A percentile compares a stretch with the other conserved stretches of the same genome.
Conservation (phyloP, 2,888 invertebrate species). For the Smittia sp. region DNA sequence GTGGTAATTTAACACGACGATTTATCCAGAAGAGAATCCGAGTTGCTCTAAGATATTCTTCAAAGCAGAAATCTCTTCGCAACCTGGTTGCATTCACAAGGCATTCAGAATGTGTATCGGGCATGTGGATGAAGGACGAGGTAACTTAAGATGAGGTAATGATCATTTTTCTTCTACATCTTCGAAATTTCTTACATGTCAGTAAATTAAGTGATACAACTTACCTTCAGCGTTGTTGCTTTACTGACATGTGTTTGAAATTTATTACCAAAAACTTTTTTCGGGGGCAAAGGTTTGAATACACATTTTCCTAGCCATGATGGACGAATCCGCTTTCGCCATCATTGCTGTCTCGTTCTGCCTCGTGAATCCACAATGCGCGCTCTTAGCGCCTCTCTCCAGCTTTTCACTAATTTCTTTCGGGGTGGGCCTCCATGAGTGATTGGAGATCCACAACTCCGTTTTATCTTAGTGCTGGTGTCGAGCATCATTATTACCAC, state of each 20-base stretch:
- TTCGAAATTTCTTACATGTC: conserved; percentile 18
- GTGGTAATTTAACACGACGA: conserved; percentile 5
- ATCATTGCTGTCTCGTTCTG: conserved; percentile 2
- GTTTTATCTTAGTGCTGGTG: conserved; percentile 5
- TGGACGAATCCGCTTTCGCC: background rate
- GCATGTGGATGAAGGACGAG: background rate
- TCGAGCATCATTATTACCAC: conserved; percentile 28
- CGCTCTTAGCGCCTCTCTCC: background rate
- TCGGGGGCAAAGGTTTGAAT: background rate
- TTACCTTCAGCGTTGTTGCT: background rate
- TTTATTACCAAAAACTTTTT: conserved; percentile 1
- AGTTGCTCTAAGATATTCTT: background rate
- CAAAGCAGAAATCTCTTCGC: background rate
- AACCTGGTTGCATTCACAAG: conserved; percentile 11
- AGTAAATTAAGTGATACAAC: conserved; percentile 14
- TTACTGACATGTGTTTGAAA: conserved; percentile 25
- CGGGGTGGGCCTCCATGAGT: conserved; percentile 17
- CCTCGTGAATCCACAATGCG: background rate
- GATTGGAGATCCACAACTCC: conserved; percentile 8
- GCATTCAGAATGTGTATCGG: conserved; percentile 14
- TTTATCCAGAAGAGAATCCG: background rate
- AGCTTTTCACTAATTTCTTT: conserved; percentile 13
- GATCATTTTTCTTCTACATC: background rate
- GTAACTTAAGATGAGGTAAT: background rate
- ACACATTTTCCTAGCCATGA: conserved; percentile 10